phyloP scores from a whole-genome alignment of 1,140 invertebrate species.

The Amyelois transitella region DNA sequence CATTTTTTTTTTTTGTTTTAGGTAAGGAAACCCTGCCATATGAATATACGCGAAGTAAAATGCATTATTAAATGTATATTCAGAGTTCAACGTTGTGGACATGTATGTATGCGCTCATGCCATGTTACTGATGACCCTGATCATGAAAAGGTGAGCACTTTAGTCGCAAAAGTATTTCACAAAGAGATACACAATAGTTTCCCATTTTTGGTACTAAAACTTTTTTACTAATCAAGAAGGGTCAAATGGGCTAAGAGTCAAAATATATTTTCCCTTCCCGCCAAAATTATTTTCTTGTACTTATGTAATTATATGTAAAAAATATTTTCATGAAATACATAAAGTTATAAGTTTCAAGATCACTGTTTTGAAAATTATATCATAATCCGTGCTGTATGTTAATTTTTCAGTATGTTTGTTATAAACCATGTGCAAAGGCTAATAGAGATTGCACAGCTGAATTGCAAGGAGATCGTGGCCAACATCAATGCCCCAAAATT shows the following conservation, averaged over 20 bases:
- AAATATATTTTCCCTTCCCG: too few species aligned
- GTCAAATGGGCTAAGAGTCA: too few species aligned
- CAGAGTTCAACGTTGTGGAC: constrained; percentile 69
- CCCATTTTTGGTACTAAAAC: too few species aligned
- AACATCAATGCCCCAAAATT: constrained; percentile 65
- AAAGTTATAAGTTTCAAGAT: too few species aligned
- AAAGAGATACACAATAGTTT: too few species aligned
- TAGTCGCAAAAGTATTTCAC: too few species aligned
- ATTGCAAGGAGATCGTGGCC: constrained; percentile 24
- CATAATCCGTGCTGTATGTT: not conserved
- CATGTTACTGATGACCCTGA: constrained; percentile 71
- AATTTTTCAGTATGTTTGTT: constrained; percentile 72
- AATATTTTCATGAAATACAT: too few species aligned
- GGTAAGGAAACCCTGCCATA: constrained; percentile 55
- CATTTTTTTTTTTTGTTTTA: too few species aligned
- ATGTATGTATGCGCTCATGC: constrained; percentile 61
- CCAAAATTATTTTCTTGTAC: too few species aligned
- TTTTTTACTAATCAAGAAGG: too few species aligned
- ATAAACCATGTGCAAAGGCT: constrained; percentile 58
- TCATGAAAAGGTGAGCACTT: constrained; percentile 42
- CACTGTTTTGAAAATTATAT: too few species aligned
- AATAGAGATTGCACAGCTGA: constrained; percentile 57
- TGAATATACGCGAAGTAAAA: constrained; percentile 32
- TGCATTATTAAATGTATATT: constrained; percentile 60
- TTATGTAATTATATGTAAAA: too few species aligned